Conservation (phyloP, 2,888 invertebrate genomes). For the Carabus problematicus region DNA sequence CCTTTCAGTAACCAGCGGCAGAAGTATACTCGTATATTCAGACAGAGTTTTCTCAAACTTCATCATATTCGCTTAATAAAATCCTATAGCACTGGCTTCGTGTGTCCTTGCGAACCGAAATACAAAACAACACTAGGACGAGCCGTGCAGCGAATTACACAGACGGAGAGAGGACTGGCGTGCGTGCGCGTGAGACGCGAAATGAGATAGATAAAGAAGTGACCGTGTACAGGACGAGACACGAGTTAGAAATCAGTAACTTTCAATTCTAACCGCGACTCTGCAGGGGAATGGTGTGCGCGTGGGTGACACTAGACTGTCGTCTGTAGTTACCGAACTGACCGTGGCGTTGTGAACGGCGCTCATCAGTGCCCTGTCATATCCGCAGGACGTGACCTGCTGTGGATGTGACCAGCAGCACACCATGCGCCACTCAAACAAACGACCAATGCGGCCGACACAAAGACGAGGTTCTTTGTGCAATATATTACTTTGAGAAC, state of each 20-base stretch:
- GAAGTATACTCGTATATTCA: too few species aligned
- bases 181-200: neutral
- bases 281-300: conserved; percentile 1
- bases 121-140: conserved; percentile 13
- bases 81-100: conserved; percentile 2
- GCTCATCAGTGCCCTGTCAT: conserved; percentile 35
- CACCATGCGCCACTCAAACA: conserved; percentile 12
- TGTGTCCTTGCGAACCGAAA: conserved; percentile 2
- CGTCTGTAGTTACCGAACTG: conserved; percentile 33
- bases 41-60: conserved; percentile 12
- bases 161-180: too few species aligned
- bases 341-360: neutral
- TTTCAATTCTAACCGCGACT: conserved; percentile 33
- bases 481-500: too few species aligned
- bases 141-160: neutral
- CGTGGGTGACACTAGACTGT: neutral
- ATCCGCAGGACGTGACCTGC: conserved; percentile 35
- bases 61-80: conserved; percentile 28
- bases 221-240: neutral
- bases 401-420: neutral
- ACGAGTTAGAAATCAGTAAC: conserved; percentile 29
- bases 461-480: too few species aligned
- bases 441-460: neutral
- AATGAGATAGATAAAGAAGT: conserved; percentile 13
- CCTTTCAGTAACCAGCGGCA: too few species aligned